A percentile compares a stretch with the other conserved stretches of the same genome.
phyloP scores from a whole-genome alignment of 2,888 invertebrate genomes.

The Ptilodon capucinus region DNA sequence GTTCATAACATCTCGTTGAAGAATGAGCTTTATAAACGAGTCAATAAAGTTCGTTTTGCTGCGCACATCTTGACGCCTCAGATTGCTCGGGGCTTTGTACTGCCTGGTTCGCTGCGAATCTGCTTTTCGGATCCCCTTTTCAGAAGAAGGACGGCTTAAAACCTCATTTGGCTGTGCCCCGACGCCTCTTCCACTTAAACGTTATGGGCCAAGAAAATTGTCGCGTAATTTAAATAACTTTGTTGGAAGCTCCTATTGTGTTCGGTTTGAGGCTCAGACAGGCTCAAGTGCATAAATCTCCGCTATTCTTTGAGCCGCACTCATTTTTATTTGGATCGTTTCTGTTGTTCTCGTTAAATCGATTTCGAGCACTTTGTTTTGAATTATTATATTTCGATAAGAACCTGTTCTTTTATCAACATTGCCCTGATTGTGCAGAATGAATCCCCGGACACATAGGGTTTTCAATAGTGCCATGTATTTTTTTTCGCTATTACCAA shows the following conservation, averaged over 20 bases:
- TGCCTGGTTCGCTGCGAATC: constrained; percentile 59
- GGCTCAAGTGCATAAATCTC: constrained; percentile 66
- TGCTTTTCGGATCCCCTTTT: constrained; percentile 72
- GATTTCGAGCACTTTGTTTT: neutral
- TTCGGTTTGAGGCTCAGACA: constrained; percentile 51
- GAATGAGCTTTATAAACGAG: too few relatives aligned
- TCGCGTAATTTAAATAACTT: constrained; percentile 79
- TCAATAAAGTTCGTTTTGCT: too few relatives aligned
- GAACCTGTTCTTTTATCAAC: too few relatives aligned
- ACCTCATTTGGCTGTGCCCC: constrained; percentile 73
- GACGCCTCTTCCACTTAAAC: constrained; percentile 69
- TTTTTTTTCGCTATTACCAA: too few relatives aligned
- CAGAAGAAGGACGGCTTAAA: constrained; percentile 70
- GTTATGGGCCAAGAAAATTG: constrained; percentile 73
- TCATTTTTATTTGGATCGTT: constrained; percentile 50
- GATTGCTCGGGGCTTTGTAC: too few relatives aligned
- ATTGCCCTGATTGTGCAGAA: too few relatives aligned
- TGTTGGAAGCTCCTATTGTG: constrained; percentile 63
- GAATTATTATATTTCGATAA: neutral
- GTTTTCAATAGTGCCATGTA: too few relatives aligned
- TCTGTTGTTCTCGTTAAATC: constrained; percentile 22
- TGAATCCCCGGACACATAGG: too few relatives aligned
- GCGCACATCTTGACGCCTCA: too few relatives aligned
- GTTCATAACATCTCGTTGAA: too few relatives aligned
- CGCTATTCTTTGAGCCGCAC: constrained; percentile 42